These are phyloP conservation scores for Sylvicapra grimmia DNA, from an alignment of 2,113 vertebrate species.

Conservation along the genomic window DNA sequence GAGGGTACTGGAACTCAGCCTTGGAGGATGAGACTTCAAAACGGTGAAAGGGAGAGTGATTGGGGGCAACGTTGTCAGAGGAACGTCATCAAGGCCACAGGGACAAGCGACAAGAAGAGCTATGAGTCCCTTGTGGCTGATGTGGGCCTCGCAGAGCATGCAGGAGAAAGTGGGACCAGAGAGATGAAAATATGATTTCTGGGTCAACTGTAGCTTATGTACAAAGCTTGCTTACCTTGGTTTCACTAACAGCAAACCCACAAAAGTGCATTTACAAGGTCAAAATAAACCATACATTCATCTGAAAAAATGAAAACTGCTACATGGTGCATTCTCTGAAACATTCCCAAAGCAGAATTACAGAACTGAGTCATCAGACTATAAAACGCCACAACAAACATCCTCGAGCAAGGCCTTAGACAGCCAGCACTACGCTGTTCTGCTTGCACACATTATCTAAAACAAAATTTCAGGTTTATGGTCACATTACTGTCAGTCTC, in stretches of 20 bases:
- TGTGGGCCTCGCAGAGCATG: rapidly evolving
- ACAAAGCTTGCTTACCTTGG: neutral
- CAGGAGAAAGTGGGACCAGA: neutral
- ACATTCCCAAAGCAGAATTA: neutral
- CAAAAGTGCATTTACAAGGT: neutral
- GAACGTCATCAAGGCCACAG: neutral
- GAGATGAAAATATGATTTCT: neutral
- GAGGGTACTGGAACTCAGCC: neutral
- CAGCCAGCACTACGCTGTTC: neutral
- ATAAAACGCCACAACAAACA: neutral
- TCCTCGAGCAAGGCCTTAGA: neutral
- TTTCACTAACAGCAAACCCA: neutral
- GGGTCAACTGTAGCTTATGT: neutral
- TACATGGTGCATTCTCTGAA: neutral
- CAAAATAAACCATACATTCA: neutral
- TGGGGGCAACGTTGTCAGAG: neutral
- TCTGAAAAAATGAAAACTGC: neutral
- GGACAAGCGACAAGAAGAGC: neutral
- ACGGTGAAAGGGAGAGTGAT: neutral
- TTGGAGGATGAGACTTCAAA: neutral
- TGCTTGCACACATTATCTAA: neutral
- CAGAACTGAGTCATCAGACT: neutral
- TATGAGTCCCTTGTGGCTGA: neutral
- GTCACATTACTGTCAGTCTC: neutral
- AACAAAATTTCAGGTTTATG: neutral